Base-by-base conservation (phyloP, 2,888 invertebrate species). In the Athalia rosae region DNA sequence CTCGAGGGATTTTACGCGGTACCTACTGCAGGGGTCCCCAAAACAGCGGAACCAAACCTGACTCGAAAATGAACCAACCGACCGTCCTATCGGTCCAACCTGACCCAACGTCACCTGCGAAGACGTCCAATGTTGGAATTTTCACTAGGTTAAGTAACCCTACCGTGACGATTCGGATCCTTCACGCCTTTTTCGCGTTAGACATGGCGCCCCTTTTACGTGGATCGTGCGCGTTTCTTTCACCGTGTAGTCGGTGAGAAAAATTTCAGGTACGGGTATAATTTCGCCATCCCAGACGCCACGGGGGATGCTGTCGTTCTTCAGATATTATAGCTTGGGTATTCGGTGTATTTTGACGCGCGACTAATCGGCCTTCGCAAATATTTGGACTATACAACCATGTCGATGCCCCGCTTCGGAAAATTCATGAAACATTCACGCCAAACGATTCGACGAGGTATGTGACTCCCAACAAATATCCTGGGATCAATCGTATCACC, bases 181-280 rank as follows among this genome's bases (percentile, higher is more conserved):
- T 71, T 71, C 71, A 71, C 71, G 71, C 71, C 71, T 28, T 58
- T 71, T 71, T 58, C 45, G 50, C 50, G 50, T 67, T 53, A 48
- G 67, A 53, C 50, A 53, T 67, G 50, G 48, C 47, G 45, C 66
- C 48, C 15, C 63, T 63, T 61, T 9, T 53, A 67, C 53, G 9
- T 50, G n/a, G 11, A 9, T 50, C 11, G n/a, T 15, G 28, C n/a
- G n/a, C n/a, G n/a, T n/a, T n/a, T 28, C 50, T 5, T 41, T 6
- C 28, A 28, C 28, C 28, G 28, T 28, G 28, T 28, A 28, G 28
- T 28, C 28, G 28, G 28, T 28, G 28, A 28, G 53, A 50, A 11
- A 48, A 15, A 9, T 11, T 5, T 13, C 50, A 41, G 9, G 6
- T n/a, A 13, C 3, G 28, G 41, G 11, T 50, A 28, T 67, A 50